A percentile compares a stretch with the other conserved stretches of the same genome.
These are phyloP conservation scores for Sesia bembeciformis DNA, from an alignment of 2,888 invertebrate genomes.

Conservation along the genomic window DNA sequence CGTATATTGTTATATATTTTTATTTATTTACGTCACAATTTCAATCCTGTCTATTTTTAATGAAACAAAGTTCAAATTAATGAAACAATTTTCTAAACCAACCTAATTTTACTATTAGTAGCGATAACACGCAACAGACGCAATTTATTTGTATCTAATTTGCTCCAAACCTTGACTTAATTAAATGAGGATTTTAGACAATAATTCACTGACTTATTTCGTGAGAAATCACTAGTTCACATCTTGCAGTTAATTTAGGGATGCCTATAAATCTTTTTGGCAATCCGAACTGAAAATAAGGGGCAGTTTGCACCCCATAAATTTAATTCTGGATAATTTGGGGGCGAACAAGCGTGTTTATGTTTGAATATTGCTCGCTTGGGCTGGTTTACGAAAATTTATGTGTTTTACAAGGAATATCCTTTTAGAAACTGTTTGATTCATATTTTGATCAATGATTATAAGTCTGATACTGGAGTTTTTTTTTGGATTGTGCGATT, in stretches of 20 bases:
- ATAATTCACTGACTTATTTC: conserved; percentile 4
- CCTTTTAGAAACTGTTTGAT: too few relatives aligned
- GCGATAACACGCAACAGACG: too few relatives aligned
- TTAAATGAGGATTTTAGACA: conserved; percentile 1
- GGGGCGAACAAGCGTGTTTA: conserved; percentile 1
- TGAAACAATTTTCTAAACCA: too few relatives aligned
- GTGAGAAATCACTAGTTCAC: conserved; percentile 2
- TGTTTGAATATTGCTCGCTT: neutral
- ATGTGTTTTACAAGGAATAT: neutral
- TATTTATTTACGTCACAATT: too few relatives aligned
- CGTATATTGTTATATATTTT: too few relatives aligned
- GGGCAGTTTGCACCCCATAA: conserved; percentile 20
- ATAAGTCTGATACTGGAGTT: too few relatives aligned
- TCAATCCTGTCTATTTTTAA: too few relatives aligned
- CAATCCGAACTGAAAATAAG: conserved; percentile 25
- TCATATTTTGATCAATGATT: too few relatives aligned
- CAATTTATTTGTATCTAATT: neutral
- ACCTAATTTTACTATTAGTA: too few relatives aligned
- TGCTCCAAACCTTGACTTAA: neutral
- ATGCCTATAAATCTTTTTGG: conserved; percentile 17
- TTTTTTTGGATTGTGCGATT: too few relatives aligned
- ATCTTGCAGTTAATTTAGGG: conserved; percentile 4
- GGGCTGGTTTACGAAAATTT: neutral
- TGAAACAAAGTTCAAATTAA: too few relatives aligned
- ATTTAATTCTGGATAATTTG: conserved; percentile 15